phyloP scores from a whole-genome alignment of 1,140 invertebrate genomes.

The Tetramorium parvispinum region DNA sequence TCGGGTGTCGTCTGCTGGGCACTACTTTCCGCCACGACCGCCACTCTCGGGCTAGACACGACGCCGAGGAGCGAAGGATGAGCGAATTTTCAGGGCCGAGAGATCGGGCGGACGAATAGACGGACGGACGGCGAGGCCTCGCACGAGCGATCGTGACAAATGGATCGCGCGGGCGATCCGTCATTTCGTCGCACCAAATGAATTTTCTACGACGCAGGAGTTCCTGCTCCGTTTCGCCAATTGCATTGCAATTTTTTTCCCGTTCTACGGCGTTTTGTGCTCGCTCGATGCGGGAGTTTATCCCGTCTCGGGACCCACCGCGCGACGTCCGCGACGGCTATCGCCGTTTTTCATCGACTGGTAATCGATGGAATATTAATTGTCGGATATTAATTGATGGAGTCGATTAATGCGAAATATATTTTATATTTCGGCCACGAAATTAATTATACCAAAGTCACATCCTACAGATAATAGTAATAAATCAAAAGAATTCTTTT shows the following conservation, averaged over 20 bases:
- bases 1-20: constrained; percentile 72
- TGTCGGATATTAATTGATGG: neutral
- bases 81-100: constrained; percentile 44
- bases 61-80: constrained; percentile 11
- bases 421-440: too few species aligned
- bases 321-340: neutral
- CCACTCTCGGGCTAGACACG: constrained; percentile 14
- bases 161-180: neutral
- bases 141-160: neutral
- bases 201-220: neutral
- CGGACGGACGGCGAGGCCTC: neutral
- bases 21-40: constrained; percentile 60
- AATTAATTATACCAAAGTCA: neutral
- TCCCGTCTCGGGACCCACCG: neutral
- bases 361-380: neutral
- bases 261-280: neutral
- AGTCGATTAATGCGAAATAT: neutral
- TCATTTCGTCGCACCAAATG: neutral
- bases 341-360: neutral
- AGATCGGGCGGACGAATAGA: neutral
- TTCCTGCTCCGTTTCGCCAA: neutral
- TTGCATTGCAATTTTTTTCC: neutral
- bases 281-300: neutral
- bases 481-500: too few species aligned
- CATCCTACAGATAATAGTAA: neutral